Percentiles rank a stretch among this genome's conserved stretches.
phyloP scores from a whole-genome alignment of 2,888 invertebrate species.

The Lymantria dispar region DNA sequence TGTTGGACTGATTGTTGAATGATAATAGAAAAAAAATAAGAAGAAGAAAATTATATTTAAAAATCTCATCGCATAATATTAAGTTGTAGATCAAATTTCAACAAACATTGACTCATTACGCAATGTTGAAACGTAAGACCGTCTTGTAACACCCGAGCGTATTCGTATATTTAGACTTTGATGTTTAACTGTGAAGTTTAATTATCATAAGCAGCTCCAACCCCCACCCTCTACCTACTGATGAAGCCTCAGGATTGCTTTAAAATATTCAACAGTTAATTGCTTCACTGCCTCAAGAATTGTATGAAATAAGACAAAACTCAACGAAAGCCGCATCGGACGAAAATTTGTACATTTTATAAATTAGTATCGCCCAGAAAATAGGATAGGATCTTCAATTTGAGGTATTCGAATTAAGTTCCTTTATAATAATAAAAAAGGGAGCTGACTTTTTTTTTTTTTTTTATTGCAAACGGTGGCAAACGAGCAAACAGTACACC shows the following conservation, averaged over 20 bases:
- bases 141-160: not conserved
- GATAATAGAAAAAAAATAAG: not conserved
- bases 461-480: no score
- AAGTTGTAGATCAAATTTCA: constrained; percentile 4
- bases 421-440: no score
- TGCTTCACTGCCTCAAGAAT: not conserved
- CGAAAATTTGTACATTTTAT: no score
- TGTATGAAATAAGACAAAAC: not conserved
- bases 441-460: no score
- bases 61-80: not conserved
- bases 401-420: no score
- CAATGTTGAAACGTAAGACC: constrained; percentile 2
- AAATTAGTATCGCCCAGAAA: no score
- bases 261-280: not conserved
- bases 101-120: constrained; percentile 1
- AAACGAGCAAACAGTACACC: no score
- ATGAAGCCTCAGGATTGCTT: not conserved
- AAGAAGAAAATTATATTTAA: not conserved
- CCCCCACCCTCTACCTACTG: not conserved
- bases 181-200: constrained; percentile 8
- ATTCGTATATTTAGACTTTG: constrained; percentile 4
- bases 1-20: no score
- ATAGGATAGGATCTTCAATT: no score
- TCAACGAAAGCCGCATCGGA: no score
- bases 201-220: constrained; percentile 2